phyloP scores from a whole-genome alignment of 2,888 invertebrate genomes.

The Ochropleura leucogaster region DNA sequence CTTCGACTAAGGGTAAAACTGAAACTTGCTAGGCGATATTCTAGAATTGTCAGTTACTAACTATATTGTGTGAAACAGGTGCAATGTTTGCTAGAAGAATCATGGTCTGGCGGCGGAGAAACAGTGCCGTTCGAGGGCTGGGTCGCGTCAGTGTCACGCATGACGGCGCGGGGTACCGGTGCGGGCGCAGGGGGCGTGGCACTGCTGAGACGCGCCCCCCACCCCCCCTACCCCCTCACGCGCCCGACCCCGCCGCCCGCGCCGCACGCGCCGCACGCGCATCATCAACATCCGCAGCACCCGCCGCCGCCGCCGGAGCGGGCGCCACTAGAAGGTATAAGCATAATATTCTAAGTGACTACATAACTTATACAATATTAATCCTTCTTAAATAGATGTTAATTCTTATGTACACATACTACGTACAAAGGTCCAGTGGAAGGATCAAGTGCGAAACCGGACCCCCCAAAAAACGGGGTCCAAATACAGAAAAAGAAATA shows the following conservation, averaged over 20 bases:
- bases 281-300: constrained; percentile 62
- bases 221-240: constrained; percentile 95
- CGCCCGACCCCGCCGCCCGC: constrained; percentile 81
- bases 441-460: no score
- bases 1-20: background rate
- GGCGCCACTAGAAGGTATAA: constrained; percentile 47
- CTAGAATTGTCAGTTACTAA: background rate
- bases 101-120: constrained; percentile 93
- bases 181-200: constrained; percentile 70
- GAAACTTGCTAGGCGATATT: background rate
- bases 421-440: background rate
- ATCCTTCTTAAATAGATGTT: background rate
- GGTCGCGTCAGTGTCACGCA: constrained; percentile 92
- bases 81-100: constrained; percentile 95
- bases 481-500: no score
- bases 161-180: constrained; percentile 80
- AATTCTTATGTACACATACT: background rate
- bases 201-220: constrained; percentile 92
- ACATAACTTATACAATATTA: background rate
- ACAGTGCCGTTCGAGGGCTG: constrained; percentile 88
- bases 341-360: background rate
- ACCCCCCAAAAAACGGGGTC: no score
- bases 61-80: constrained; percentile 75
- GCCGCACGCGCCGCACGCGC: constrained; percentile 51
- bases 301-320: constrained; percentile 62